These are phyloP conservation scores for Pristionchus fissidentatus DNA, from an alignment of 2,888 invertebrate species.

Conservation along the genomic window DNA sequence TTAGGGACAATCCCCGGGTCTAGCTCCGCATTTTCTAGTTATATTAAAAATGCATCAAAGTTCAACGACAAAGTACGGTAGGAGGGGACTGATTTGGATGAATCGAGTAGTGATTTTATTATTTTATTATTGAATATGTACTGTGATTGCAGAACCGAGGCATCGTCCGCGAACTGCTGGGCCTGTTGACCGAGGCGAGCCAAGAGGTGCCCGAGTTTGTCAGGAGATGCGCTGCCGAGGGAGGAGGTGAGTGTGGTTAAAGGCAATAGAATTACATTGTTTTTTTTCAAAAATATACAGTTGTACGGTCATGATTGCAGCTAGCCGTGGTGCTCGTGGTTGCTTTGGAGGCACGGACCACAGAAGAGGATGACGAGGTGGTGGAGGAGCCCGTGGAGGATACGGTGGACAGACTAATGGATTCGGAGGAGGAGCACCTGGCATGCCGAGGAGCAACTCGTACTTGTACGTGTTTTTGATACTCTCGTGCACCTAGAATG, in stretches of 20 bases:
- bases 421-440: background rate
- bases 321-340: constrained; percentile 43
- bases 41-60: too few species aligned
- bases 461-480: constrained; percentile 15
- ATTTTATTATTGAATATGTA: background rate
- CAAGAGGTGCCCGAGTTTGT: constrained; percentile 66
- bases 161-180: constrained; percentile 59
- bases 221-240: constrained; percentile 57
- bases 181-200: constrained; percentile 57
- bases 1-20: too few species aligned
- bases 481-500: background rate
- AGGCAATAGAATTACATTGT: background rate
- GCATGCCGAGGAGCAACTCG: constrained; percentile 9
- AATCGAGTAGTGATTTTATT: too few species aligned
- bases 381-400: constrained; percentile 15
- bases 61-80: constrained; percentile 60
- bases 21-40: too few species aligned
- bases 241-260: constrained; percentile 48
- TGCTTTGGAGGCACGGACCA: constrained; percentile 53
- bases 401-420: too few species aligned
- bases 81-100: background rate
- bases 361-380: constrained; percentile 48
- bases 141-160: constrained; percentile 55
- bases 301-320: background rate
- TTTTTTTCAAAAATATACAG: background rate